Base-by-base conservation (phyloP, 2,113 vertebrate genomes). In the Zosterops japonicus region DNA sequence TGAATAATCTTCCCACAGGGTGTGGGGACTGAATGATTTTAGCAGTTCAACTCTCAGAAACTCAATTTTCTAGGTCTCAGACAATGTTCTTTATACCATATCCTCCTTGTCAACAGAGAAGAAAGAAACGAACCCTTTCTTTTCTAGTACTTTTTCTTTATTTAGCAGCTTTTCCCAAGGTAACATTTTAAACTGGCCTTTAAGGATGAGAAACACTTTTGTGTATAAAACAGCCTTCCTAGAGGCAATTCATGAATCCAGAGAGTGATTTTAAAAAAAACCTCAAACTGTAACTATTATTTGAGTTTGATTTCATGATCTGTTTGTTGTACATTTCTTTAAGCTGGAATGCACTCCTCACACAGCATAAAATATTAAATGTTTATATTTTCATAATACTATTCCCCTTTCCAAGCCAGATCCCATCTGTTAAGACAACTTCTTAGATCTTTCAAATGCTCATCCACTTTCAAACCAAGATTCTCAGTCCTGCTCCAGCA, bases 1-100 rank as follows among this genome's bases (percentile, higher is more conserved):
- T 83, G 75, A 91, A 79, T 35, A 53, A 88, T 50, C 65, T 94
- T 94, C 63, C 95, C 82, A 85, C 4, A 4, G 84, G 70, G 87
- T 89, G 60, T 41, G 49, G 29, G n/a, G 57, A 52, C 35, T 74
- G 72, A 75, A 60, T 31, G 35, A n/a, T 87, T 49, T 64, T 24
- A 75, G 81, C 22, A 28, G 56, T 31, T 16, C 69, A 77, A 49
- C n/a, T 79, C 69, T 52, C 31, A 59, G 72, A 94, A 91, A 87
- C 42, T 33, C 28, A 5, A 14, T 63, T 82, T 87, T 82, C 44
- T 14, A 84, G 49, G 42, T 36, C 68, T 77, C 36, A 75, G 50
- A 39, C 65, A 59, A 47, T 50, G 63, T 17, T 75, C 24, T 85
- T 79, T 53, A 60, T 10, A 79, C 1, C 0, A 7, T n/a, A 56